Conservation (phyloP, 1,140 invertebrate genomes). For the Aphidius gifuensis region DNA sequence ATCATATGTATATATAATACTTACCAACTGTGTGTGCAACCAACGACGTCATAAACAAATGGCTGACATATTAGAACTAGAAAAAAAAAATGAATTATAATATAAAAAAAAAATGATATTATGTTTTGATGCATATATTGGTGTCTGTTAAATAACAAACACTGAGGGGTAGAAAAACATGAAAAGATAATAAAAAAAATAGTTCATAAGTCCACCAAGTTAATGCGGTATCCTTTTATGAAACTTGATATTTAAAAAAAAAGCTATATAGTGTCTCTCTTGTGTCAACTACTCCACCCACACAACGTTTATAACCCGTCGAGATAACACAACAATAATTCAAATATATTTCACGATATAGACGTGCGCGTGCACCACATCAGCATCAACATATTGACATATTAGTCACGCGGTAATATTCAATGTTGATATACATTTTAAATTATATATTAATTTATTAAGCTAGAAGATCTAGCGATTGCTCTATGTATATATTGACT, state of each 20-base stretch:
- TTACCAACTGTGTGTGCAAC: conserved; percentile 7
- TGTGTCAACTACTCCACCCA: conserved; percentile 17
- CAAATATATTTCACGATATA: conserved; percentile 45
- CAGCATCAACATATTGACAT: conserved; percentile 32
- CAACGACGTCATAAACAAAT: conserved; percentile 49
- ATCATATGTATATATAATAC: no score
- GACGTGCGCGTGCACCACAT: conserved; percentile 21
- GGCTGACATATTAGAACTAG: conserved; percentile 51
- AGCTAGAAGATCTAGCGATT: not conserved
- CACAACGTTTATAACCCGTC: conserved; percentile 26
- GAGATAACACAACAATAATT: conserved; percentile 52
- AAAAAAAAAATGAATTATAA: conserved; percentile 26
- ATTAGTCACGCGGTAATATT: conserved; percentile 39
- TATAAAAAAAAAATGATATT: not conserved
- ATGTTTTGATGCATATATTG: not conserved
- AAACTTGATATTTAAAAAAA: conserved; percentile 43
- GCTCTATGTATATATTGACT: not conserved
- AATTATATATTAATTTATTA: conserved; percentile 10
- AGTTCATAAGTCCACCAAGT: no score
- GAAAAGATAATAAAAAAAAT: no score
- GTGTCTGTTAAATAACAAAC: not conserved
- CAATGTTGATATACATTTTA: conserved; percentile 4
- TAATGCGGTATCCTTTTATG: conserved; percentile 40
- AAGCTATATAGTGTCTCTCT: not conserved
- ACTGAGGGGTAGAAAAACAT: not conserved